phyloP scores from a whole-genome alignment of 2,888 invertebrate genomes.

The Alloplasta piceator region DNA sequence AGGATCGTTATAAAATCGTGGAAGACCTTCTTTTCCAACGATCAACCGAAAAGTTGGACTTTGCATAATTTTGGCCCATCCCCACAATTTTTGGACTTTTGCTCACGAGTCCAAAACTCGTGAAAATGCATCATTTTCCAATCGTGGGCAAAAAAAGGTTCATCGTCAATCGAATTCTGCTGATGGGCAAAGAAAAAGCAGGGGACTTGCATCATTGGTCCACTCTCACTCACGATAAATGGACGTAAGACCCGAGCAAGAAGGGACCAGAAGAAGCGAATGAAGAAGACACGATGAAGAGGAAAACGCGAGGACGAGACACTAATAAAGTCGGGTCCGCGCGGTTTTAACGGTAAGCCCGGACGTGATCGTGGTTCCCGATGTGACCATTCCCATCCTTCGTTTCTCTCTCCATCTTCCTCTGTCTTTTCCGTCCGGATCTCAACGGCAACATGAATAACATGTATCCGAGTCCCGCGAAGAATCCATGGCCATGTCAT shows the following conservation, averaged over 20 bases:
- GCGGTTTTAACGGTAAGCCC: conserved; percentile 72
- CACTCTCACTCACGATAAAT: conserved; percentile 70
- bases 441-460: conserved; percentile 29
- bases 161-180: no score
- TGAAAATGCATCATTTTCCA: no score
- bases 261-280: conserved; percentile 61
- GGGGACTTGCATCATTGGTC: conserved; percentile 38
- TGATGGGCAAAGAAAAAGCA: background rate
- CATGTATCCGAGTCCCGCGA: background rate
- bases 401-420: conserved; percentile 48
- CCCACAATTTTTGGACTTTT: background rate
- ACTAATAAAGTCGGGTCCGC: conserved; percentile 66
- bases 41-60: no score
- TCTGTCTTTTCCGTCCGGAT: conserved; percentile 43
- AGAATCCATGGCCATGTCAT: no score
- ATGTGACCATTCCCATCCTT: conserved; percentile 52
- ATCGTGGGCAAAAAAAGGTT: no score
- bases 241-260: conserved; percentile 65
- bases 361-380: conserved; percentile 74
- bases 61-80: background rate
- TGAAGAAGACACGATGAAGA: conserved; percentile 67
- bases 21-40: no score
- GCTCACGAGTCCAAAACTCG: background rate
- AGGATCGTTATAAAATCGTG: no score
- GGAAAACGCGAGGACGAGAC: conserved; percentile 68